Evolutionary conservation across 2,888 invertebrate species (phyloP), one percentile per base, ranked within the genome.

Genomic region (Saturnia japonica): DNA sequence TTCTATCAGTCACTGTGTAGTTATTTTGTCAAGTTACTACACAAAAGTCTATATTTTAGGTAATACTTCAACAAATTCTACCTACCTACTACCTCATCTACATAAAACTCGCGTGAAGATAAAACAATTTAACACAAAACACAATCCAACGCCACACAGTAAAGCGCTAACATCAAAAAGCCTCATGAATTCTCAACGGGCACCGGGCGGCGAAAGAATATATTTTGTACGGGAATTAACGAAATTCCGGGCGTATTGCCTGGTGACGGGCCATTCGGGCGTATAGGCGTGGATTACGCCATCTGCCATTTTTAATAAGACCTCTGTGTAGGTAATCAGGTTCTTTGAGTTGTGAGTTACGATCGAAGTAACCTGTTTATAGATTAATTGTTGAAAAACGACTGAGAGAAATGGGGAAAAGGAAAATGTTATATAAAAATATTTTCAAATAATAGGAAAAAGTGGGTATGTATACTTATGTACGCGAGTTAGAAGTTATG

Each of bases 181-280:
- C 34, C 28, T n/a, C 51, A 69, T 69, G 25, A 60, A 64, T 64
- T 64, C 64, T 40, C 34, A 64, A 64, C 19, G 40, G 64, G 64
- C 40, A 14, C 64, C n/a, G 40, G 8, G 40, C 40, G 40, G 64
- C 9, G 68, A 40, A 68, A 68, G 57, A 60, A 69, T 79, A 75
- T 74, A 80, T 82, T 80, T 75, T 74, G 75, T 76, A 75, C 69
- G 78, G 78, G 77, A 81, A 81, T 83, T 80, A 79, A 79, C 78
- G 73, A 73, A 83, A 80, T 79, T 79, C 76, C 74, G 71, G 74
- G 75, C 77, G 73, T 78, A 76, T 76, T 78, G 78, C 74, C 70
- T 72, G 72, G 66, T 69, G 73, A 25, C 67, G 67, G 47, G 68
- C 60, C 19, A 74, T 71, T 28, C 28, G 19, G 42, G 64, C 14